Evolutionary conservation across 2,113 vertebrate genomes (phyloP), one percentile per base, ranked within the genome.

Genomic region (Pantherophis guttatus): DNA sequence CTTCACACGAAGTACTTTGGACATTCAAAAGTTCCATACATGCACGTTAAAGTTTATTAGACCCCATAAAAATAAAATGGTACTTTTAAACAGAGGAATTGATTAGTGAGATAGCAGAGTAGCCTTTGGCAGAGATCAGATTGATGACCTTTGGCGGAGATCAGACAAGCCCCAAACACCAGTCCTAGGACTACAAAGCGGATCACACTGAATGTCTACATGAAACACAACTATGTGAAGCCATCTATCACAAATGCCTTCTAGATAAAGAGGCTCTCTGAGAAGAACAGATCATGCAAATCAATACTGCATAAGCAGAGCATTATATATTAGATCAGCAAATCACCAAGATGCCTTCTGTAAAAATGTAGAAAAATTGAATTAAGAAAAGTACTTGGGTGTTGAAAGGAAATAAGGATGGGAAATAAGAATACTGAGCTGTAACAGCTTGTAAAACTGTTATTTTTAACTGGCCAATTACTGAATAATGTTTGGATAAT

Each of bases 391-490:
- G 33, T 39, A 13, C 19, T 11, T 48, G 21, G 39, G 19, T 4
- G 48, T 48, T 58, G 23, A 48, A 59, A 39, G 12, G 5, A 48
- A 89, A 59, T 48, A 29, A 6, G 5, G 39, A 48, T 9, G 15
- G 58, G 57, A 24, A 19, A 7, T 5, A n/a, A 24, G 89, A 48
- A 62, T 65, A 29, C 5, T n/a, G 17, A 52, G 59, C 11, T 70
- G 29, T 90, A 52, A 90, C 9, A 21, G 59, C 8, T 53, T 70
- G 44, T 50, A 65, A 90, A 88, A 70, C 8, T 70, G 44, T 85
- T 55, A 26, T 39, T 91, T 91, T 85, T 85, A 91, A 85, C 90
- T 85, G 21, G 52, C n/a, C 8, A 57, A 91, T 86, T 91, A 86
- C n/a, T 55, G 70, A 91, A 91, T 86, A 86, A 86, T 85, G 70